These are phyloP conservation scores for Microtus richardsoni DNA, from an alignment of 2,113 vertebrate species.

Conservation along the genomic window DNA sequence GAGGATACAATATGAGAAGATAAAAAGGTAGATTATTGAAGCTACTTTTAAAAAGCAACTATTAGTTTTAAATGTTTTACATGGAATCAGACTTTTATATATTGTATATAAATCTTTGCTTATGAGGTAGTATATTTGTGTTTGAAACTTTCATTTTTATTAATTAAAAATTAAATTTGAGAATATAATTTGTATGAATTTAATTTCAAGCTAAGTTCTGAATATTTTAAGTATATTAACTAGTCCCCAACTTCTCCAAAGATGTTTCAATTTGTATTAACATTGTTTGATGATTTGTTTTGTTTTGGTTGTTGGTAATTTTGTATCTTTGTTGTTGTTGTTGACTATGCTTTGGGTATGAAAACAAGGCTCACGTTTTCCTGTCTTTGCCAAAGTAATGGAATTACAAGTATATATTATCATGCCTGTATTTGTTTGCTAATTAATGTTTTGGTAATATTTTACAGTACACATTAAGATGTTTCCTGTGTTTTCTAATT, in stretches of 20 bases:
- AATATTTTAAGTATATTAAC: neutral
- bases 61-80: too few species aligned
- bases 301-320: neutral
- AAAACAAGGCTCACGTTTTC: neutral
- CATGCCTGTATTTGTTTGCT: too few species aligned
- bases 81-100: too few species aligned
- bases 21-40: too few species aligned
- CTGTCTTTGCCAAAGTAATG: too few species aligned
- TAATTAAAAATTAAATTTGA: neutral
- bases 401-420: too few species aligned
- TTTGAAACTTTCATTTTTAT: neutral
- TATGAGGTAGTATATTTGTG: neutral
- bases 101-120: too few species aligned
- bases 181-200: neutral
- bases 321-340: neutral
- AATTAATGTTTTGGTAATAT: too few species aligned
- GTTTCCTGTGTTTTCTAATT: too few species aligned
- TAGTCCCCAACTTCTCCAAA: neutral
- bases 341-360: neutral
- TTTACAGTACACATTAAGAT: too few species aligned
- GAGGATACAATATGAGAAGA: too few species aligned
- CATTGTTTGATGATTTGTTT: neutral
- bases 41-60: too few species aligned
- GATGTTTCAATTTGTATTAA: neutral
- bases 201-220: neutral